Conservation (phyloP, 1,140 invertebrate species). For the Drosophila setifemur region DNA sequence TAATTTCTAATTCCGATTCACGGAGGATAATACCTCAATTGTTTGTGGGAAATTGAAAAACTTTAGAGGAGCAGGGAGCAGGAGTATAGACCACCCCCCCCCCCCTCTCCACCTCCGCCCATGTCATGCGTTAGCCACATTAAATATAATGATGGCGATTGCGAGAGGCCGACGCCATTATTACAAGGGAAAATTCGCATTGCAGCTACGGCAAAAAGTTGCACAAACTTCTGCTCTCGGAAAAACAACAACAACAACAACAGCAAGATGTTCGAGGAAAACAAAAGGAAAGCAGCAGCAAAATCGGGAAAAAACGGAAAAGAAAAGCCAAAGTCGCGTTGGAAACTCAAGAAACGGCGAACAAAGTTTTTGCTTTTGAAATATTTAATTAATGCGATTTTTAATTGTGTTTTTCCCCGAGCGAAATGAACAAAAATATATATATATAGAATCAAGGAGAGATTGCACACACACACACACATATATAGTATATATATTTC, state of each 20-base stretch:
- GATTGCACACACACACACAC: no score
- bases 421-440: no score
- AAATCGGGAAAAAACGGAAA: neutral
- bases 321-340: conserved; percentile 41
- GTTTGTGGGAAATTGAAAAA: conserved; percentile 79
- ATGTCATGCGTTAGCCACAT: conserved; percentile 66
- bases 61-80: conserved; percentile 51
- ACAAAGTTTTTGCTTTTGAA: conserved; percentile 76
- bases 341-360: conserved; percentile 66
- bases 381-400: conserved; percentile 80
- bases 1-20: conserved; percentile 1
- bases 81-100: conserved; percentile 36
- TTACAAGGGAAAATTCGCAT: conserved; percentile 69
- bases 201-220: conserved; percentile 67
- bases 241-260: conserved; percentile 47
- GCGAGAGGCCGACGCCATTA: conserved; percentile 55
- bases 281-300: neutral
- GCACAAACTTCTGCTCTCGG: conserved; percentile 58
- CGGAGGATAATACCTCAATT: conserved; percentile 71
- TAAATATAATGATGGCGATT: conserved; percentile 79
- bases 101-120: neutral
- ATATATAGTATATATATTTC: no score
- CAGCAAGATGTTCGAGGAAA: conserved; percentile 6
- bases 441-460: no score
- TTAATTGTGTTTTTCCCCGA: conserved; percentile 63